Conservation (phyloP, 2,113 vertebrate genomes). For the Oncorhynchus kisutch region DNA sequence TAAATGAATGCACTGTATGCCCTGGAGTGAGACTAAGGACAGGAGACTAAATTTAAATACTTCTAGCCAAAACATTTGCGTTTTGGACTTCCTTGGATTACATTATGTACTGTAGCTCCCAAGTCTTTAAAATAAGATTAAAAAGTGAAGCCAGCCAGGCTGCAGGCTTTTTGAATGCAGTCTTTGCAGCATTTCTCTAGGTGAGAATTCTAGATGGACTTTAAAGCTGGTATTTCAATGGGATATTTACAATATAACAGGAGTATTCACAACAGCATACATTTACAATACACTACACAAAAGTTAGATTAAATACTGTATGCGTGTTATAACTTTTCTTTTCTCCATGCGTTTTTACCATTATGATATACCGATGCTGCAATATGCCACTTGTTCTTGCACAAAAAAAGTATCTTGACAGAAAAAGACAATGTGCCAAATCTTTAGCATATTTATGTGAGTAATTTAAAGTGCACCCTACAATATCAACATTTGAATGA, state of each 20-base stretch:
- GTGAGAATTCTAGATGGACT: background rate
- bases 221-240: slow-evolving; percentile 44
- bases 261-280: slow-evolving; percentile 52
- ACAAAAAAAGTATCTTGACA: slow-evolving; percentile 25
- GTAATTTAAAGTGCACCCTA: slow-evolving; percentile 60
- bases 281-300: slow-evolving; percentile 55
- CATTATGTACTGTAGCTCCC: background rate
- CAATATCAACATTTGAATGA: slow-evolving; percentile 48
- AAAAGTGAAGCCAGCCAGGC: background rate
- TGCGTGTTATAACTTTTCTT: slow-evolving; percentile 33
- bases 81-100: too few relatives aligned
- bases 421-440: slow-evolving; percentile 38
- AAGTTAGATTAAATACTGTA: slow-evolving; percentile 56
- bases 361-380: background rate
- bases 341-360: slow-evolving; percentile 46
- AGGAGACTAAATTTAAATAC: background rate
- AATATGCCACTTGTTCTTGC: slow-evolving; percentile 29
- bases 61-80: too few relatives aligned
- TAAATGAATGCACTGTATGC: slow-evolving; percentile 14
- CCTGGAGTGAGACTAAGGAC: background rate
- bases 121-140: background rate
- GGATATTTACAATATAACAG: slow-evolving; percentile 37
- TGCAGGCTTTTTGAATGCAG: background rate
- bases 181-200: background rate
- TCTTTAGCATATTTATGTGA: slow-evolving; percentile 43